phyloP scores from a whole-genome alignment of 2,888 invertebrate genomes.

The Hirtodrosophila trivittata region DNA sequence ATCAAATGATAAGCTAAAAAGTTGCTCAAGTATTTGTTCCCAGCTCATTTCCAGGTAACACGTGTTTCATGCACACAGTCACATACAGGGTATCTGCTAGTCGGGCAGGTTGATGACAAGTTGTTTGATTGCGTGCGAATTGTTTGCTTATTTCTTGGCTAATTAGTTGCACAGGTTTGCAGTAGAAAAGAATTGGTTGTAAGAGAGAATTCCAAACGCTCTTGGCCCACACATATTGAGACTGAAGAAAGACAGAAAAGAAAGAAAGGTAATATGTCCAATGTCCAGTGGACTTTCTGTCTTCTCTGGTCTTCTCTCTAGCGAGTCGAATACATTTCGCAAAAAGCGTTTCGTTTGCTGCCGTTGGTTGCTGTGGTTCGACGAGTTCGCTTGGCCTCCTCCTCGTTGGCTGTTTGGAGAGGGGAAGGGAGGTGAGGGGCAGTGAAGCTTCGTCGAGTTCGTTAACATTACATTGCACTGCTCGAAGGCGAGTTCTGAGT shows the following conservation, averaged over 20 bases:
- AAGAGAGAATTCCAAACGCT: not conserved
- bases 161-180: no score
- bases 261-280: not conserved
- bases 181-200: not conserved
- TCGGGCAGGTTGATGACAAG: not conserved
- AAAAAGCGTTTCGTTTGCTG: conserved; percentile 25
- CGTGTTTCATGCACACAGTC: not conserved
- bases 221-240: conserved; percentile 6
- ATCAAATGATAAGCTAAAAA: no score
- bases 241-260: conserved; percentile 3
- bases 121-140: not conserved
- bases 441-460: conserved; percentile 59
- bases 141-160: not conserved
- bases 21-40: no score
- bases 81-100: not conserved
- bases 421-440: not conserved
- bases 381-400: conserved; percentile 8
- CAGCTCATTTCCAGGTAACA: no score
- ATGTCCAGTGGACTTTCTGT: conserved; percentile 7
- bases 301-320: conserved; percentile 9
- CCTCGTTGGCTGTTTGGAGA: no score
- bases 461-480: conserved; percentile 64
- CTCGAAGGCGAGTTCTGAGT: conserved; percentile 56
- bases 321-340: conserved; percentile 41
- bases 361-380: conserved; percentile 19